phyloP scores from a whole-genome alignment of 2,888 invertebrate species.

The Noctua comes region DNA sequence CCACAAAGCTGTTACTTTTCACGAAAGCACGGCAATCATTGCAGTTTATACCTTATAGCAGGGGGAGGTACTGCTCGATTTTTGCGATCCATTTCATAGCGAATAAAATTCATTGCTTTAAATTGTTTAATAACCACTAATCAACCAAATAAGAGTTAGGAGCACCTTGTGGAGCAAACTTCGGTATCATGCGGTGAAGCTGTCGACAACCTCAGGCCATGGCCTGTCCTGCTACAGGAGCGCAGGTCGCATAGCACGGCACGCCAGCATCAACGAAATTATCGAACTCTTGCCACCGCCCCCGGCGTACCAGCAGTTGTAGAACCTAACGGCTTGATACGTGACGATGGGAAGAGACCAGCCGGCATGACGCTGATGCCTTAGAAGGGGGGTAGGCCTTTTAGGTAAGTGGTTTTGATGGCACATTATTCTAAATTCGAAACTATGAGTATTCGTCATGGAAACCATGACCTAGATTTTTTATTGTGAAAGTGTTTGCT shows the following conservation, averaged over 20 bases:
- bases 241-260: too few species aligned
- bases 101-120: not conserved
- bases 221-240: too few species aligned
- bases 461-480: not conserved
- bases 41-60: not conserved
- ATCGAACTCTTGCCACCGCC: too few species aligned
- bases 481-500: not conserved
- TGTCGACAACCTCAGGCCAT: too few species aligned
- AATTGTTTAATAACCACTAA: not conserved
- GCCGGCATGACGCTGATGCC: too few species aligned
- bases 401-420: not conserved
- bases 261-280: too few species aligned
- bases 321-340: too few species aligned
- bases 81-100: not conserved
- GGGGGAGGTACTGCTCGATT: not conserved
- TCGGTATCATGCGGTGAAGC: too few species aligned
- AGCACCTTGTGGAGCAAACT: too few species aligned
- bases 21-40: not conserved
- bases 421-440: not conserved
- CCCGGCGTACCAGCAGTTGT: too few species aligned
- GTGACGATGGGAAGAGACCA: too few species aligned
- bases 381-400: too few species aligned
- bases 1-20: not conserved
- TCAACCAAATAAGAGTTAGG: not conserved
- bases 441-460: not conserved